Percentiles rank a stretch among this genome's conserved stretches.
These are phyloP conservation scores for Aphis craccivora DNA, from an alignment of 1,140 invertebrate genomes.

Conservation along the genomic window DNA sequence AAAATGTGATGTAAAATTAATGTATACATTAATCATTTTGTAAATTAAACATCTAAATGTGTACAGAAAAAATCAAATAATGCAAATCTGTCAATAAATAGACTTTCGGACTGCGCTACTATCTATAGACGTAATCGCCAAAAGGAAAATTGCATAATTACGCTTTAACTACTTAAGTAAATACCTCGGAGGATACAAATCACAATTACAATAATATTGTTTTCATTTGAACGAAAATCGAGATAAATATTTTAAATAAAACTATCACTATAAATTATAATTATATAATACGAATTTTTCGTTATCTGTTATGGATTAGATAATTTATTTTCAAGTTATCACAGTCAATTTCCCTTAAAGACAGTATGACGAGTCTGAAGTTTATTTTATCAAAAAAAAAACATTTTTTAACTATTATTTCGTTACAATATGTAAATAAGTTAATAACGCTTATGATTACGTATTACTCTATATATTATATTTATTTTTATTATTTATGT, in stretches of 20 bases:
- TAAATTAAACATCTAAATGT: not conserved
- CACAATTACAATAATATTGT: not conserved
- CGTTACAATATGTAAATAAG: not conserved
- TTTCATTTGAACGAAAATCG: not conserved
- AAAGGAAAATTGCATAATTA: not conserved
- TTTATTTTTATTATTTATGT: not conserved
- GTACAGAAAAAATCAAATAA: not conserved
- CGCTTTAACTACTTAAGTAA: too few relatives aligned
- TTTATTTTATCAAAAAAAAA: not conserved
- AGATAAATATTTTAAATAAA: not conserved
- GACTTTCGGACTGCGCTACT: not conserved
- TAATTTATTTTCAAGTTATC: not conserved
- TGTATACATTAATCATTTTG: not conserved
- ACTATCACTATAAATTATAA: too few relatives aligned
- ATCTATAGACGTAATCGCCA: not conserved
- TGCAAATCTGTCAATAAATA: not conserved
- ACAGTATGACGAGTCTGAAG: not conserved
- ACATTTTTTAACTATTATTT: not conserved
- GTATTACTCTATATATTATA: not conserved
- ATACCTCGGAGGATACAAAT: not conserved
- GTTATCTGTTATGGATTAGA: not conserved
- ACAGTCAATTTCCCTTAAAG: not conserved
- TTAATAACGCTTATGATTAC: not conserved
- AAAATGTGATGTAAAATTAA: not conserved
- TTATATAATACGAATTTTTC: not conserved